Base-by-base conservation (phyloP, 2,888 invertebrate species). In the Agrenia bidenticulata region DNA sequence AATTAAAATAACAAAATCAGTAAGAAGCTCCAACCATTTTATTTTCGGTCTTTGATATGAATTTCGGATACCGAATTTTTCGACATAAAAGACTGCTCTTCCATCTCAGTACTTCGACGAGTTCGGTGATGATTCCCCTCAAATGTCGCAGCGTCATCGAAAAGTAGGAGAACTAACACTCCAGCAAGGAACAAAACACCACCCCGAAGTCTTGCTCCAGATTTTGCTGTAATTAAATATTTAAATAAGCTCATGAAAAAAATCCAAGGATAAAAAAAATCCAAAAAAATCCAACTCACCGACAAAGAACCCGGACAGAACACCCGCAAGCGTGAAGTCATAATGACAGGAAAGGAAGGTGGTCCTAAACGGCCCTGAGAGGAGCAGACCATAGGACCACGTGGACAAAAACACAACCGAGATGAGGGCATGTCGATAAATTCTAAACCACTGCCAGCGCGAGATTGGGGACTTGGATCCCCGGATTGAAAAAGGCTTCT, bases 361-460 rank as follows among this genome's bases (percentile, higher is more conserved):
- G 1, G 74, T 71, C 51, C 70, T 55, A 49, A 74, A 72, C 2
- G 74, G 67, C n/a, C 74, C 74, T 39, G 66, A 64, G 11, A 72
- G 60, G 41, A 70, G 70, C 1, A 74, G 63, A 24, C 72, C 72
- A 21, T 59, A 64, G 24, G 65, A 59, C 70, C 72, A 72, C 11
- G 69, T 49, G 13, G 67, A 42, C 7, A 70, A 51, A 21, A 71
- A 69, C 9, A 68, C 24, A 7, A 61, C 57, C 11, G 67, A 70
- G 24, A 69, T 65, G 9, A 53, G 21, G 2, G 70, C 65, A 65
- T 73, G 70, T 11, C 68, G 51, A 19, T 68, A 51, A 24, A 73
- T 61, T 66, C 67, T 37, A 4, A 73, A 19, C 70, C 70, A 70
- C 27, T 73, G 68, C 54, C 69, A 59, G 19, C 51, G 49, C 4